Conservation (phyloP, 2,113 vertebrate genomes). For the Phalacrocorax pelagicus region DNA sequence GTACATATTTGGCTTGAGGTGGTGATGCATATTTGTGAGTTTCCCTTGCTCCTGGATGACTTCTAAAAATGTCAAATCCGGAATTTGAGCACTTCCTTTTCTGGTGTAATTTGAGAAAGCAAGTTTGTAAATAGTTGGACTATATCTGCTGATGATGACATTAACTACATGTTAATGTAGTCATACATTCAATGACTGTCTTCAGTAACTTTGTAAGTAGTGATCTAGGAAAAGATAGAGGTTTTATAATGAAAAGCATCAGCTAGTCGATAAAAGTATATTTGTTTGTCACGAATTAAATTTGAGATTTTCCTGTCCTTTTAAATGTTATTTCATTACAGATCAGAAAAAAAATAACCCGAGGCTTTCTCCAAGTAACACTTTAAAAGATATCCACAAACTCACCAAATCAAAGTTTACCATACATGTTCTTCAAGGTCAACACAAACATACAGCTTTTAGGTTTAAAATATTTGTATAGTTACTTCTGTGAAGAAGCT, state of each 20-base stretch:
- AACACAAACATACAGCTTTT: neutral
- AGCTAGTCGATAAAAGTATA: neutral
- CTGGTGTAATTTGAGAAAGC: neutral
- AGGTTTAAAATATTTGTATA: neutral
- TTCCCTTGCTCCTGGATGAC: neutral
- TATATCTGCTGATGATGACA: neutral
- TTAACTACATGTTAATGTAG: neutral
- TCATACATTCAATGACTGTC: neutral
- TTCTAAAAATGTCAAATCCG: neutral
- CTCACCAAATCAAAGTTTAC: neutral
- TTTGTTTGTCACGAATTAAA: constrained; percentile 4
- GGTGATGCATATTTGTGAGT: neutral
- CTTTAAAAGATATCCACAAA: neutral
- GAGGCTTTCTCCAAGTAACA: neutral
- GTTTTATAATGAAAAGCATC: constrained; percentile 19
- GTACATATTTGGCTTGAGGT: neutral
- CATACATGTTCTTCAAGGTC: neutral
- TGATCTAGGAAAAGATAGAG: neutral
- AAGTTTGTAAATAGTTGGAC: neutral
- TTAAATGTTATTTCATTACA: constrained; percentile 5
- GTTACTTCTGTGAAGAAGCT: neutral
- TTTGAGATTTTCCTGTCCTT: neutral
- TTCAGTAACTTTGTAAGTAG: constrained; percentile 21
- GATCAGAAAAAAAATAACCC: neutral
- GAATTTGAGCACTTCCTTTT: neutral